phyloP scores from a whole-genome alignment of 2,888 invertebrate species.

The Autographa gamma region DNA sequence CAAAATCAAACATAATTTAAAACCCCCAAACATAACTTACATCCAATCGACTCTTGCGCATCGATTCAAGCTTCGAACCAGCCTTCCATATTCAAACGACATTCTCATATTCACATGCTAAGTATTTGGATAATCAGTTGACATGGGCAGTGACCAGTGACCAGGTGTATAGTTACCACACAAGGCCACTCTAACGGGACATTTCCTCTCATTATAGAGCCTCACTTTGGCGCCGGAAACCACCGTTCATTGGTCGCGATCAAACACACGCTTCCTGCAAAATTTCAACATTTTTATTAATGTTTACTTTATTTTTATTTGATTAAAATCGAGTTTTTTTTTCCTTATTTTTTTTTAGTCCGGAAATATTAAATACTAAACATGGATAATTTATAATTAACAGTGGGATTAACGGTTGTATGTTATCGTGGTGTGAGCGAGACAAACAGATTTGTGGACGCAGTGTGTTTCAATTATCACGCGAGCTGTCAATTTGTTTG shows the following conservation, averaged over 20 bases:
- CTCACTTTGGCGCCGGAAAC: slow-evolving; percentile 75
- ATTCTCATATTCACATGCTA: slow-evolving; percentile 30
- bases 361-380: background rate
- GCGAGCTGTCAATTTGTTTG: background rate
- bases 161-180: slow-evolving; percentile 40
- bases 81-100: slow-evolving; percentile 14
- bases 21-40: background rate
- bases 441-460: background rate
- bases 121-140: slow-evolving; percentile 52
- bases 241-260: slow-evolving; percentile 74
- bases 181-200: slow-evolving; percentile 55
- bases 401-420: background rate
- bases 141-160: slow-evolving; percentile 14
- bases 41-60: background rate
- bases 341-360: background rate
- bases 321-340: slow-evolving; percentile 16
- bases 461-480: slow-evolving; percentile 7
- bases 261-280: slow-evolving; percentile 79
- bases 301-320: slow-evolving; percentile 18
- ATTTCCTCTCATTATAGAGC: slow-evolving; percentile 58
- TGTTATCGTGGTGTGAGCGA: background rate
- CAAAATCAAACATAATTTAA: background rate
- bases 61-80: background rate
- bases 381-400: slow-evolving; percentile 3
- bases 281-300: slow-evolving; percentile 54